Conservation (phyloP, 2,888 invertebrate species). For the Chydorus sphaericus region DNA sequence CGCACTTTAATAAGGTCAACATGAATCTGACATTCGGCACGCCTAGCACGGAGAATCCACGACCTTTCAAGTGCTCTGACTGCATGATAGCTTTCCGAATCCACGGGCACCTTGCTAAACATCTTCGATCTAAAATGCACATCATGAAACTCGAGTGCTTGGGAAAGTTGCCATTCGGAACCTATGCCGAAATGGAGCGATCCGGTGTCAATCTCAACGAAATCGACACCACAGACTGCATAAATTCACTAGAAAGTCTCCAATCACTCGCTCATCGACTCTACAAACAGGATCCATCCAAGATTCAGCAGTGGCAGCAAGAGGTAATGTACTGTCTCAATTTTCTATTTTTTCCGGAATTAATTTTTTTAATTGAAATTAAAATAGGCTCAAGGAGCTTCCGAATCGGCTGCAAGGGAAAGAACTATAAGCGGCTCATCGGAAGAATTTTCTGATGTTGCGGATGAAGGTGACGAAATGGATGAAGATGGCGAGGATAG, state of each 20-base stretch:
- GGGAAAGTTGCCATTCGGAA: conserved; percentile 83
- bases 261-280: conserved; percentile 27
- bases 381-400: neutral
- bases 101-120: conserved; percentile 92
- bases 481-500: conserved; percentile 12
- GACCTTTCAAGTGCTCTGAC: conserved; percentile 90
- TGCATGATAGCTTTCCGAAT: conserved; percentile 93
- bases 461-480: conserved; percentile 10
- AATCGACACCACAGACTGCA: conserved; percentile 92
- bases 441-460: conserved; percentile 11
- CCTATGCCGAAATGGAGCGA: conserved; percentile 84
- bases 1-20: conserved; percentile 78
- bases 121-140: conserved; percentile 89
- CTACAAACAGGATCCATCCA: conserved; percentile 24
- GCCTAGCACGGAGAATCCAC: conserved; percentile 64
- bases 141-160: conserved; percentile 84
- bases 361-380: too few species aligned
- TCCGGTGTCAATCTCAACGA: conserved; percentile 79
- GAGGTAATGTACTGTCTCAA: neutral
- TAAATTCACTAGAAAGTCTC: conserved; percentile 79
- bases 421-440: conserved; percentile 18
- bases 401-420: conserved; percentile 12
- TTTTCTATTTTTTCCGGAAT: neutral
- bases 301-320: conserved; percentile 17
- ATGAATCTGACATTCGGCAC: conserved; percentile 74